phyloP scores from a whole-genome alignment of 2,797 vertebrate genomes.

The Crocidura indochinensis region DNA sequence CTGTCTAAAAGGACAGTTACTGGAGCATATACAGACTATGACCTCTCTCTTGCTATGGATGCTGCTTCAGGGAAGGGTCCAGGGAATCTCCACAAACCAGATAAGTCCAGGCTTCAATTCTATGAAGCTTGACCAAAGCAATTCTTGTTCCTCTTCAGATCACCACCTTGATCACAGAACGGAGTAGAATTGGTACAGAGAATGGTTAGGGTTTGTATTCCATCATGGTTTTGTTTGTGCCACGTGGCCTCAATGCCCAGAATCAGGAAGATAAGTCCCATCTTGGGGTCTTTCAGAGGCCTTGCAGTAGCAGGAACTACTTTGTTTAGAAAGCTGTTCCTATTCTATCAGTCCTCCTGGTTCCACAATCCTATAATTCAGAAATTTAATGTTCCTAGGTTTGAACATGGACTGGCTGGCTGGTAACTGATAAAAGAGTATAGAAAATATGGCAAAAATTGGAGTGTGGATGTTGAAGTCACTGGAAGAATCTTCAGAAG shows the following conservation, averaged over 20 bases:
- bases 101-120: not conserved
- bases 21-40: not conserved
- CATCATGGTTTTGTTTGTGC: not conserved
- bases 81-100: not conserved
- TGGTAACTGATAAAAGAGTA: not conserved
- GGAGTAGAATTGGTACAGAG: not conserved
- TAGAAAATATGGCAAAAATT: not conserved
- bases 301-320: not conserved
- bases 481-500: not conserved
- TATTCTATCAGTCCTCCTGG: not conserved
- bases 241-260: not conserved
- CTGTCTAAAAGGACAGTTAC: slow-evolving; percentile 24
- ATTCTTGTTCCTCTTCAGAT: not conserved
- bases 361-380: not conserved
- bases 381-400: not conserved
- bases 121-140: not conserved
- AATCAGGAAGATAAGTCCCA: not conserved
- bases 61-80: not conserved
- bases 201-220: not conserved
- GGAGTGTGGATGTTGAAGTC: not conserved
- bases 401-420: not conserved
- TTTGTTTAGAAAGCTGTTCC: slow-evolving; percentile 14
- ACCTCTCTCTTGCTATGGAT: not conserved
- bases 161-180: not conserved
- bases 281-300: not conserved